A percentile compares a stretch with the other conserved stretches of the same genome.
These are phyloP conservation scores for Agrochola circellaris DNA, from an alignment of 2,888 invertebrate species.

Conservation along the genomic window DNA sequence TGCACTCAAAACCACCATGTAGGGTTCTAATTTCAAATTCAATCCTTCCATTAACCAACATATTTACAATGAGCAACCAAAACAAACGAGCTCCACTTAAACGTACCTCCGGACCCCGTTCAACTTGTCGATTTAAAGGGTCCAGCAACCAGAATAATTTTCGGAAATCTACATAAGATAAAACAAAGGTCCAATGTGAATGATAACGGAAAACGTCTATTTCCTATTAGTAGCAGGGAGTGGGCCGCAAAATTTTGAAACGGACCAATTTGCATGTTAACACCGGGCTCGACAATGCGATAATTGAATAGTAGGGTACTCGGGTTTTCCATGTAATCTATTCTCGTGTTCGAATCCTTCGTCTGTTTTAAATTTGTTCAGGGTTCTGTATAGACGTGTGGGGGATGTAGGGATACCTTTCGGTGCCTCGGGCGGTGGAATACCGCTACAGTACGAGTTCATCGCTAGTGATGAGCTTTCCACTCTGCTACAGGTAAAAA, in stretches of 20 bases:
- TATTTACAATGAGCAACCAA: constrained; percentile 64
- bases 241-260: constrained; percentile 82
- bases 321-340: constrained; percentile 77
- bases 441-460: not conserved
- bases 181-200: constrained; percentile 83
- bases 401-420: not conserved
- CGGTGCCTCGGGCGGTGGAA: constrained; percentile 29
- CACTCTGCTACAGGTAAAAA: constrained; percentile 4
- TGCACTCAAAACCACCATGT: constrained; percentile 13
- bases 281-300: constrained; percentile 78
- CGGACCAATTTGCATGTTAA: constrained; percentile 88
- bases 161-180: constrained; percentile 77
- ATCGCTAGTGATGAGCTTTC: constrained; percentile 15
- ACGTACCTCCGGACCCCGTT: constrained; percentile 56
- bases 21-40: constrained; percentile 44
- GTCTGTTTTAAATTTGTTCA: constrained; percentile 78
- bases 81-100: constrained; percentile 64
- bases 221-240: constrained; percentile 83
- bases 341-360: constrained; percentile 72
- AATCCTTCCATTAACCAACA: constrained; percentile 49
- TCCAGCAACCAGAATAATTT: constrained; percentile 77
- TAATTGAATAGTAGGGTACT: constrained; percentile 81
- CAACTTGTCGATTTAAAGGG: constrained; percentile 78
- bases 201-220: constrained; percentile 85
- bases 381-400: constrained; percentile 28